Base-by-base conservation (phyloP, 2,113 vertebrate genomes). In the Toxotes jaculatrix region DNA sequence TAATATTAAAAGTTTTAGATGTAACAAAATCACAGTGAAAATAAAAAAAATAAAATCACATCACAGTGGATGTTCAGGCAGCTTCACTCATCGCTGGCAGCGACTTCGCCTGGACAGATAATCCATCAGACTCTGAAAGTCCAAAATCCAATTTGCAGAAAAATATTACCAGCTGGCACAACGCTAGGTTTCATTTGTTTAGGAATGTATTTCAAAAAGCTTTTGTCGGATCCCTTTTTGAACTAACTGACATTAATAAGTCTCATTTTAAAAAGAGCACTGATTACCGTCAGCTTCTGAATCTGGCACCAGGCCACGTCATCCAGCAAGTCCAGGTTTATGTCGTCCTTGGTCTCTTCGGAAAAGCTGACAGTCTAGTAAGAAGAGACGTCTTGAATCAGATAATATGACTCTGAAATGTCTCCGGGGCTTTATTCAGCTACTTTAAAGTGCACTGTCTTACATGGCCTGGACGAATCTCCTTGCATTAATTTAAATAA, bases 281-380 rank as follows among this genome's bases (percentile, higher is more conserved):
- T 17, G 3, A 8, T 75, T 86, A 92, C 92, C 80, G 53, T 72
- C 10, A 92, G 90, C 38, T 63, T 89, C 81, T 91, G 81, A 23
- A 93, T 88, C 66, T 93, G 92, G 27, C 77, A 79, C 86, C 83
- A 78, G 0, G 93, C 92, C 10, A 92, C 87, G 0, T 93, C 91
- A 43, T 94, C 93, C 72, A 94, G 78, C 49, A 92, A 0, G 23
- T 91, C 90, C n/a, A 80, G 56, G 88, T 91, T 75, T 0, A 94
- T 84, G 1, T 90, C 79, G 16, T 90, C 79, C 36, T 92, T 89
- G 13, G 73, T 92, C 62, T 93, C 92, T 36, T 92, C 92, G 38
- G 93, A 94, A 51, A 94, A 89, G 32, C 83, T 85, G 6, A 93
- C 3, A 1, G 79, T 63, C 92, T 93, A 31, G 0, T 16, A 53